phyloP scores from a whole-genome alignment of 1,140 invertebrate genomes.

The Coelopa frigida region DNA sequence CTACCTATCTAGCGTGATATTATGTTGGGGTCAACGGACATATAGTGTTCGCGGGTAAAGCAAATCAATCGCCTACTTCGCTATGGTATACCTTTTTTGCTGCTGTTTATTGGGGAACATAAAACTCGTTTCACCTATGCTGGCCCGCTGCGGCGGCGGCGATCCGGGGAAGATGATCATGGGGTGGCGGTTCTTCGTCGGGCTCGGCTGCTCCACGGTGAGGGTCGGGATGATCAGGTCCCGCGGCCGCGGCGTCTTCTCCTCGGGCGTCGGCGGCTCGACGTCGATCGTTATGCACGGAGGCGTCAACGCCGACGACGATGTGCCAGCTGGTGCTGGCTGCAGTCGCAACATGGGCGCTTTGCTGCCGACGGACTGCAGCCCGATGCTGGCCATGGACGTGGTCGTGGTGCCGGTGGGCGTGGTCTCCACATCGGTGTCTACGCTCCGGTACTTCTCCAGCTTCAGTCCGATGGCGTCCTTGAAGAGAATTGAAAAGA shows the following conservation, averaged over 20 bases:
- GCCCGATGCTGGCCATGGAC: conserved; percentile 6
- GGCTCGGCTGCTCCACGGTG: conserved; percentile 55
- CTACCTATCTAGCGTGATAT: too few species aligned
- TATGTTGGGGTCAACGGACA: too few species aligned
- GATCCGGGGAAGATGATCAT: conserved; percentile 48
- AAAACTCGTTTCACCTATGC: conserved; percentile 41
- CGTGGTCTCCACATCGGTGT: conserved; percentile 17
- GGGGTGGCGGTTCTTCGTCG: conserved; percentile 44
- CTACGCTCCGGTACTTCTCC: too few species aligned
- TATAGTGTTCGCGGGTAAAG: too few species aligned
- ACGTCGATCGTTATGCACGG: conserved; percentile 19
- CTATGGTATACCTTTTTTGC: conserved; percentile 29
- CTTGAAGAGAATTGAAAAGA: too few species aligned
- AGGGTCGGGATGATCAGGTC: conserved; percentile 54
- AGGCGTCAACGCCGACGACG: conserved; percentile 8
- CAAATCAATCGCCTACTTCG: too few species aligned
- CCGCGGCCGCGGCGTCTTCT: conserved; percentile 23
- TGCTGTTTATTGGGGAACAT: conserved; percentile 41
- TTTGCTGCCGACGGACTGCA: not conserved
- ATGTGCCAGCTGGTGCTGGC: too few species aligned
- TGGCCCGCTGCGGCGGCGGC: conserved; percentile 54
- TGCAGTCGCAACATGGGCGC: conserved; percentile 1
- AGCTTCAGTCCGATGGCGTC: too few species aligned
- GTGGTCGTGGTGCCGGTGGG: conserved; percentile 17
- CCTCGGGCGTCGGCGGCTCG: conserved; percentile 45